Conservation (phyloP, 1,140 invertebrate species). For the Ruditapes philippinarum region DNA sequence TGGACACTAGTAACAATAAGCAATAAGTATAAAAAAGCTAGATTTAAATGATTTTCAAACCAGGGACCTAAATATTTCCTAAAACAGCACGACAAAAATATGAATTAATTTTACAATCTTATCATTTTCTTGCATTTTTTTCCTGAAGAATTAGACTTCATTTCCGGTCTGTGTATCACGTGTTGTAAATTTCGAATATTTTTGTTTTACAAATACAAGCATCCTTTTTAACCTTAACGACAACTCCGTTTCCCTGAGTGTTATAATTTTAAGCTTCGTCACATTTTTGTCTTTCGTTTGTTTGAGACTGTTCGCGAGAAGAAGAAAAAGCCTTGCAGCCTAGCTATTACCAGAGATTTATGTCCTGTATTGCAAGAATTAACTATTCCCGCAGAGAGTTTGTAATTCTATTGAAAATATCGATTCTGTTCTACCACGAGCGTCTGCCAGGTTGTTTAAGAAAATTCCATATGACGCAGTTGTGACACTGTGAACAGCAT, state of each 20-base stretch:
- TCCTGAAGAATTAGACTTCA: too few species aligned
- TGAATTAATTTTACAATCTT: too few species aligned
- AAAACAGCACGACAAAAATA: too few species aligned
- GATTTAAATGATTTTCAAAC: too few species aligned
- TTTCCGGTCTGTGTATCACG: too few species aligned
- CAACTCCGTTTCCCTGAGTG: background rate
- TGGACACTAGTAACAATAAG: too few species aligned
- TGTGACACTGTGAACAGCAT: background rate
- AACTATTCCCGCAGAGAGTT: constrained; percentile 16
- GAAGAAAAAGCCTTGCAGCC: background rate
- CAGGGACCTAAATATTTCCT: too few species aligned
- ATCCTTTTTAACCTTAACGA: too few species aligned
- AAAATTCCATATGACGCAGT: constrained; percentile 14
- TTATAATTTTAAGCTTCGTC: constrained; percentile 6
- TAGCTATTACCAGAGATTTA: constrained; percentile 41
- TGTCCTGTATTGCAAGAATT: background rate
- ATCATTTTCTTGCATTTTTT: too few species aligned
- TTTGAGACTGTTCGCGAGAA: background rate
- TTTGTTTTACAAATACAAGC: too few species aligned
- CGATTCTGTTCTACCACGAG: background rate
- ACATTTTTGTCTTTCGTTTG: background rate
- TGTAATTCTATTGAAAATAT: constrained; percentile 44
- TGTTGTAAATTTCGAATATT: too few species aligned
- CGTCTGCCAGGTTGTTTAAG: background rate
- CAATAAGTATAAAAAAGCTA: too few species aligned